Evolutionary conservation across 2,797 vertebrate genomes (phyloP).

Genomic region (Chelmon rostratus): DNA sequence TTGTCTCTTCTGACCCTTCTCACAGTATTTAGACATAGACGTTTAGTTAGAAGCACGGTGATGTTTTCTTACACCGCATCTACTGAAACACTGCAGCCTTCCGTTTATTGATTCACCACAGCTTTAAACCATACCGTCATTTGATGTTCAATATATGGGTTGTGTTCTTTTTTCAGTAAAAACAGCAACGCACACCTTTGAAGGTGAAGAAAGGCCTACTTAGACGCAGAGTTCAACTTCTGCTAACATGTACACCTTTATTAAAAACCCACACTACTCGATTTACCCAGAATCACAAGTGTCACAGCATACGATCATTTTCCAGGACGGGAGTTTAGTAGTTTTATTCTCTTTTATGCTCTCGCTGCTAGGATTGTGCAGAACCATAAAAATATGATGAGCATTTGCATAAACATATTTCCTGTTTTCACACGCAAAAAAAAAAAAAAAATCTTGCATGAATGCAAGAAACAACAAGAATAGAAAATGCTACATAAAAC

Average conservation of each 20-base stretch:
- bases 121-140: conserved; percentile 14
- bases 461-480: conserved; percentile 41
- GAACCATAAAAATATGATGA: conserved; percentile 55
- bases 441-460: conserved; percentile 16
- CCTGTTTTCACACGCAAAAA: conserved; percentile 30
- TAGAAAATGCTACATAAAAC: conserved; percentile 30
- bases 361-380: conserved; percentile 24
- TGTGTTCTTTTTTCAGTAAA: neutral
- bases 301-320: conserved; percentile 17
- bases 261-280: conserved; percentile 3
- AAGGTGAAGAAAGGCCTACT: conserved; percentile 23
- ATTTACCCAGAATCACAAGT: conserved; percentile 7
- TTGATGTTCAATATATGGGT: neutral
- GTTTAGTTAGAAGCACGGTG: neutral
- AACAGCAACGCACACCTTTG: conserved; percentile 2
- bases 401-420: conserved; percentile 62
- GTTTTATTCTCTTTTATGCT: conserved; percentile 41
- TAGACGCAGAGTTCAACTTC: neutral
- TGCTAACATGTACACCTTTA: neutral
- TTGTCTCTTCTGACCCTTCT: neutral
- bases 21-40: conserved; percentile 3
- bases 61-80: neutral
- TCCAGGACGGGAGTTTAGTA: neutral
- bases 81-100: neutral
- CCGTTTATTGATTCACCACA: conserved; percentile 21